Conservation (phyloP, 2,113 vertebrate species). For the Eudorcas thomsonii region DNA sequence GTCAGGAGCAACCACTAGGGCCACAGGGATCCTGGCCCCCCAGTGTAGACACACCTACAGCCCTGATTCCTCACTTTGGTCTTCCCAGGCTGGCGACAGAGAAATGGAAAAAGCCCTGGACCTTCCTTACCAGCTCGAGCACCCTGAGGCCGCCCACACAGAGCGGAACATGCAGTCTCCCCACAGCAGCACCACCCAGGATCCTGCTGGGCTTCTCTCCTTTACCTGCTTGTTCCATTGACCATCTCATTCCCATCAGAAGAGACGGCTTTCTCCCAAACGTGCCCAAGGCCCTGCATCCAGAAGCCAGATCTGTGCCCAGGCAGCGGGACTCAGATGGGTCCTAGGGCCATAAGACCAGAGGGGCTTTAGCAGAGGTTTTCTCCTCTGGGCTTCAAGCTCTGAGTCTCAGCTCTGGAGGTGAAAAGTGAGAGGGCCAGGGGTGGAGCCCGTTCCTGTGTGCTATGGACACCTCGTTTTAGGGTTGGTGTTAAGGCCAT, state of each 20-base stretch:
- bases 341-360: background rate
- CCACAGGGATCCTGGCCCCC: background rate
- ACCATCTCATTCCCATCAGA: background rate
- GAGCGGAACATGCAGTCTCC: background rate
- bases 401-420: background rate
- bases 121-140: background rate
- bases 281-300: no score
- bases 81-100: background rate
- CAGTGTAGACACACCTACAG: background rate
- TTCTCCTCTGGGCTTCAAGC: background rate
- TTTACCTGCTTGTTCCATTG: background rate
- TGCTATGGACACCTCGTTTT: slow-evolving; percentile 60
- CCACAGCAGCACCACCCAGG: accelerated
- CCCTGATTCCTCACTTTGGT: background rate
- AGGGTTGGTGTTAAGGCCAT: slow-evolving; percentile 9
- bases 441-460: slow-evolving; percentile 51
- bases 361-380: background rate
- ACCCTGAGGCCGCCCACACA: background rate
- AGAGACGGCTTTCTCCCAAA: background rate
- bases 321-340: background rate
- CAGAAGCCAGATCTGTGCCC: background rate
- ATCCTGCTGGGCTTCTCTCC: background rate
- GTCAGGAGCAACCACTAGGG: background rate
- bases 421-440: background rate
- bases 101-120: background rate